Conservation (phyloP, 2,113 vertebrate genomes). For the Tursiops truncatus region DNA sequence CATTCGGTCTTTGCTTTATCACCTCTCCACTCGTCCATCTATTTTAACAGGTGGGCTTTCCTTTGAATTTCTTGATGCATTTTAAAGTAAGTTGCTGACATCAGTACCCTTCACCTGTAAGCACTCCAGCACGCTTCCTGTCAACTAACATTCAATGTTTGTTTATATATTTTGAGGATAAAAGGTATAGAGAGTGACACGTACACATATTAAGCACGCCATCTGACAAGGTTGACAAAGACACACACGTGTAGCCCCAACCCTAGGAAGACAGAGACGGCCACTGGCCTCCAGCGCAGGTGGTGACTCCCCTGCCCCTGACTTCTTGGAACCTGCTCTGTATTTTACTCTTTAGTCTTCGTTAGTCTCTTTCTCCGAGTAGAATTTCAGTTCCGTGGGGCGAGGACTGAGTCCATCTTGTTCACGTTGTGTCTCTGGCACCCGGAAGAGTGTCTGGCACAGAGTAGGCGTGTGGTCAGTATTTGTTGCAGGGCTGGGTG, state of each 20-base stretch:
- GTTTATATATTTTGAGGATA: background rate
- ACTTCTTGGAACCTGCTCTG: background rate
- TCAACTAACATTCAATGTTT: fast-evolving
- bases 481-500: too few relatives aligned
- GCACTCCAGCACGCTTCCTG: too few relatives aligned
- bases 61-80: background rate
- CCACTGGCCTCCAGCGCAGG: background rate
- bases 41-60: background rate
- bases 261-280: fast-evolving
- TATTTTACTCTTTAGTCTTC: fast-evolving
- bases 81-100: background rate
- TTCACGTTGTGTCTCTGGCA: too few relatives aligned
- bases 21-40: background rate
- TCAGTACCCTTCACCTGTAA: background rate
- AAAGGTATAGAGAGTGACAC: background rate
- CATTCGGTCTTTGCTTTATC: background rate
- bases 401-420: background rate
- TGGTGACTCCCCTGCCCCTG: background rate
- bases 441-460: too few relatives aligned
- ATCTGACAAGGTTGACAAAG: background rate
- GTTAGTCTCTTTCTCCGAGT: background rate
- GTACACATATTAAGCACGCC: background rate
- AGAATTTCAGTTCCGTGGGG: fast-evolving
- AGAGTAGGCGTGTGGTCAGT: background rate
- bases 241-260: background rate